These are phyloP conservation scores for Papilio helenus DNA, from an alignment of 1,140 invertebrate species.

Conservation along the genomic window DNA sequence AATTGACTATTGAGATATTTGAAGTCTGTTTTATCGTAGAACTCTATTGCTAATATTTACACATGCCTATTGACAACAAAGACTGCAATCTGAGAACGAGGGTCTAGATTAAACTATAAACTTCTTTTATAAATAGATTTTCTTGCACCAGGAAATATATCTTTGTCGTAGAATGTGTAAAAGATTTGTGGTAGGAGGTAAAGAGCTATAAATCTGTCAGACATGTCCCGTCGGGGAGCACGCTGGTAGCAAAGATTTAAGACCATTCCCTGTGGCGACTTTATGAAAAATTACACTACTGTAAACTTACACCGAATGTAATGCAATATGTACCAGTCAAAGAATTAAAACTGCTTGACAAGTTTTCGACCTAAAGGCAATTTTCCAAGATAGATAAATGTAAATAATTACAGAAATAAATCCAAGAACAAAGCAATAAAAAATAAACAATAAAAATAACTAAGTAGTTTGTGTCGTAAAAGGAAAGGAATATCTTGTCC, in stretches of 20 bases:
- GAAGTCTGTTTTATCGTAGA: too few relatives aligned
- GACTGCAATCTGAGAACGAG: too few relatives aligned
- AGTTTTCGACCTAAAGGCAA: too few relatives aligned
- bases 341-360: too few relatives aligned
- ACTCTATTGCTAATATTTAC: too few relatives aligned
- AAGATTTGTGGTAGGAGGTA: constrained; percentile 32
- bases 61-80: too few relatives aligned
- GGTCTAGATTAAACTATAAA: background rate
- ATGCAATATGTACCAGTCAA: background rate
- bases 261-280: constrained; percentile 23
- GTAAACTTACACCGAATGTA: background rate
- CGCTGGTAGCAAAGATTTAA: constrained; percentile 41
- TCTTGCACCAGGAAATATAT: constrained; percentile 30
- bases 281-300: background rate
- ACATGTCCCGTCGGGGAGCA: constrained; percentile 8
- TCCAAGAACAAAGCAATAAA: constrained; percentile 18
- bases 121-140: background rate
- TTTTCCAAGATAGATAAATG: background rate
- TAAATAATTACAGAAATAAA: constrained; percentile 8
- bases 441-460: constrained; percentile 17
- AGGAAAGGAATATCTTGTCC: background rate
- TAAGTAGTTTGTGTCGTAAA: constrained; percentile 18
- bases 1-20: too few relatives aligned
- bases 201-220: constrained; percentile 39
- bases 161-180: constrained; percentile 34